Evolutionary conservation across 1,140 invertebrate species (phyloP).

Genomic region (Euwallacea similis): DNA sequence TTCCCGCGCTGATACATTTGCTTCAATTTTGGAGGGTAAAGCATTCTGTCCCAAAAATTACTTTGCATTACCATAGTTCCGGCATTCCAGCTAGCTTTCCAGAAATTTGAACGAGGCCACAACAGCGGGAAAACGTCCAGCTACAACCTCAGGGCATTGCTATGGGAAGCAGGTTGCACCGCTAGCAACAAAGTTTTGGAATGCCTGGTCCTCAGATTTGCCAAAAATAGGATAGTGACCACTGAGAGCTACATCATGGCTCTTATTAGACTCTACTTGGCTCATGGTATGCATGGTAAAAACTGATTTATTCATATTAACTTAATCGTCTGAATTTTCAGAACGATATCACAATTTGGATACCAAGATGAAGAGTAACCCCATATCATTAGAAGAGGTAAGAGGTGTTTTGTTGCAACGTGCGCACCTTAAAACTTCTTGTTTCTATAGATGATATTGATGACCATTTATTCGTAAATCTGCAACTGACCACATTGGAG

Average conservation of each 20-base stretch:
- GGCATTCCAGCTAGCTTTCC: slow-evolving; percentile 58
- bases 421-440: slow-evolving; percentile 24
- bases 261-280: slow-evolving; percentile 70
- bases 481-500: no score
- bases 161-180: slow-evolving; percentile 70
- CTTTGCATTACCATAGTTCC: no score
- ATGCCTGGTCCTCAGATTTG: slow-evolving; percentile 69
- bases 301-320: not conserved
- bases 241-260: slow-evolving; percentile 70
- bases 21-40: slow-evolving; percentile 68
- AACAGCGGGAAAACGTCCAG: slow-evolving; percentile 63
- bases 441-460: slow-evolving; percentile 65
- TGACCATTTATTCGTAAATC: slow-evolving; percentile 68
- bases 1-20: slow-evolving; percentile 65
- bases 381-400: slow-evolving; percentile 73
- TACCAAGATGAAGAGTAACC: slow-evolving; percentile 73
- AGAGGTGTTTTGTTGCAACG: slow-evolving; percentile 30
- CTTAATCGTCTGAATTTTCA: slow-evolving; percentile 49
- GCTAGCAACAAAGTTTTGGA: slow-evolving; percentile 77
- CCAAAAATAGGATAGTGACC: slow-evolving; percentile 62
- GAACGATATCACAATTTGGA: slow-evolving; percentile 72
- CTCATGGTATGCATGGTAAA: slow-evolving; percentile 64
- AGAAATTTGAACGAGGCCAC: slow-evolving; percentile 63
- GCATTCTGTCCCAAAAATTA: slow-evolving; percentile 3
- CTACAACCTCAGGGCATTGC: slow-evolving; percentile 64